Percentiles rank a stretch among this genome's conserved stretches.
Conservation (phyloP, 2,797 vertebrate species). For the Chaetophractus vellerosus region DNA sequence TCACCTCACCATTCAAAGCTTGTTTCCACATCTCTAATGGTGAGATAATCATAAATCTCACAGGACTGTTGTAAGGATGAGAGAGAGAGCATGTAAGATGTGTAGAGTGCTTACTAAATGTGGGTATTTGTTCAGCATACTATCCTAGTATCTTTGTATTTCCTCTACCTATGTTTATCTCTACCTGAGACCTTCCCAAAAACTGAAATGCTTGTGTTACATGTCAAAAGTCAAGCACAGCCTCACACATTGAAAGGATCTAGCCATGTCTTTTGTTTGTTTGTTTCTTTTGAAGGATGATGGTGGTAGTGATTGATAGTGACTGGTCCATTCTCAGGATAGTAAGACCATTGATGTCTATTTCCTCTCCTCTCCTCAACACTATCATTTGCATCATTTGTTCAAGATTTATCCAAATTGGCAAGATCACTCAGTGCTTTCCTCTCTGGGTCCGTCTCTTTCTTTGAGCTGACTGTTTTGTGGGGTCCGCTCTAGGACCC, state of each 20-base stretch:
- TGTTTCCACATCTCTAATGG: slow-evolving; percentile 6
- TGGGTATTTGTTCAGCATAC: not conserved
- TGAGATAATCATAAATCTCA: not conserved
- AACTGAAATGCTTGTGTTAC: not conserved
- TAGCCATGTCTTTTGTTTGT: not conserved
- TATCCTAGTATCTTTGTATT: slow-evolving; percentile 4
- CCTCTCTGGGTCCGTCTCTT: not conserved
- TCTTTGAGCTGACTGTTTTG: not conserved
- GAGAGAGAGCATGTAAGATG: not conserved
- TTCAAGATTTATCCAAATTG: slow-evolving; percentile 2
- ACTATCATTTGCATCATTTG: not conserved
- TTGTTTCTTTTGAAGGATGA: not conserved
- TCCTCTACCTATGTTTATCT: not conserved
- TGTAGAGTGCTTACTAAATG: not conserved
- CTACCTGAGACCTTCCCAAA: not conserved
- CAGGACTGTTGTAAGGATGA: not conserved
- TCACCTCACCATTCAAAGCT: not conserved
- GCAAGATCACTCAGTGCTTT: not conserved
- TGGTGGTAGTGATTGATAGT: not conserved
- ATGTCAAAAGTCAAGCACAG: not conserved
- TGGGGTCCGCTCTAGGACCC: not conserved
- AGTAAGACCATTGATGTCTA: not conserved
- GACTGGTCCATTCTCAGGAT: not conserved
- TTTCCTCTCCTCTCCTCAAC: not conserved
- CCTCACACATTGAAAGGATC: not conserved